Base-by-base conservation (phyloP, 2,797 vertebrate genomes). In the Intellagama lesueurii region DNA sequence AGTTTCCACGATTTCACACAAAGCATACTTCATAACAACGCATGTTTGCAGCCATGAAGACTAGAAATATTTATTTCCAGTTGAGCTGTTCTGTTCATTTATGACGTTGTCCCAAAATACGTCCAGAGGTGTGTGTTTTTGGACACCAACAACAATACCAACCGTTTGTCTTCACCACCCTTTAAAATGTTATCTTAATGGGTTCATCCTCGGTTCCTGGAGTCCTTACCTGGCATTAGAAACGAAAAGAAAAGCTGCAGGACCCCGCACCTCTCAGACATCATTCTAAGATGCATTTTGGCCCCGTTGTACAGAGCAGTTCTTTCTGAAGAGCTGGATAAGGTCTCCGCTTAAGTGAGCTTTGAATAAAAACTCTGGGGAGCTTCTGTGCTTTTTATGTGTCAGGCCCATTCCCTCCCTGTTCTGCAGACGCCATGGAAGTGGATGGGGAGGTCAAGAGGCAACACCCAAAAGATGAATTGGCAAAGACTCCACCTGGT, bases 181-280 rank as follows among this genome's bases (percentile, higher is more conserved):
- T 12, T 66, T 40, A 22, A 22, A 56, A 17, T 52, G 16, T 32
- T 56, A 56, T 11, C 9, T 56, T 14, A 56, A 56, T 56, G 9
- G 9, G 52, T 56, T 56, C 52, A 12, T 56, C 52, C 52, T 56
- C 14, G 9, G 9, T 56, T 5, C 0, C 14, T 56, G 77, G 28
- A 16, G 14, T 28, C 24, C 84, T 82, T 86, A 90, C 89, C 89
- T 19, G 89, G 84, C 5, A 60, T 52, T 5, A 90, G 47, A n/a
- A 72, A 90, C 60, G 86, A 19, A 32, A 86, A 32, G 35, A 86
- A 44, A 12, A 86, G 49, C 60, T n/a, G 47, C n/a, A 77, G 7
- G 1, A 2, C 56, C 32, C 73, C 40, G 40, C 40, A 40, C 0
- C 1, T 77, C 64, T 72, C 79, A 19, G 44, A 26, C 70, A 86